Percentiles rank a stretch among this genome's conserved stretches.
phyloP scores from a whole-genome alignment of 2,797 vertebrate species.

The Vipera latastei region DNA sequence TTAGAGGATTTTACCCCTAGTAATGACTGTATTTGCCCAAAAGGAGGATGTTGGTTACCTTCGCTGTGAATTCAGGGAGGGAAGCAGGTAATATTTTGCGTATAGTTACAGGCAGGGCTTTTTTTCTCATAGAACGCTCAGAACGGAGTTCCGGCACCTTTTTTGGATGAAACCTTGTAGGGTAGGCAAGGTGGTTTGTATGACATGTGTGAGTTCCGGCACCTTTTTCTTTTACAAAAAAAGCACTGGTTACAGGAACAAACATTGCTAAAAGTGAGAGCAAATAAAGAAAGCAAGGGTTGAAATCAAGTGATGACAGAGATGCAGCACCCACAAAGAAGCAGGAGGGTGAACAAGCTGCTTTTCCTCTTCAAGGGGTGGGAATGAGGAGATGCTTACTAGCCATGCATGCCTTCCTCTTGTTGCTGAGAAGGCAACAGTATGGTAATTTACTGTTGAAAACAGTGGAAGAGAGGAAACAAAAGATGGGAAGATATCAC shows the following conservation, averaged over 20 bases:
- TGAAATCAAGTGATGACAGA: not conserved
- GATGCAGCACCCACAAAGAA: not conserved
- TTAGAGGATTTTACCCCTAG: not conserved
- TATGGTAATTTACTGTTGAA: not conserved
- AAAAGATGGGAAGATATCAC: not conserved
- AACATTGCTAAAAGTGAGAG: not conserved
- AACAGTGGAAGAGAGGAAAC: not conserved
- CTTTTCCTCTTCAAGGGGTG: not conserved
- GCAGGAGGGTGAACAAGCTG: not conserved
- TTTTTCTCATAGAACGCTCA: no score
- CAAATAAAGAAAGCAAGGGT: not conserved
- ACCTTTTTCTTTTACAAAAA: no score
- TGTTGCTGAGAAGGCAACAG: no score
- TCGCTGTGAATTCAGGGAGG: not conserved
- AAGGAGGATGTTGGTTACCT: not conserved
- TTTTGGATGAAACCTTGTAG: no score
- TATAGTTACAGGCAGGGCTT: no score
- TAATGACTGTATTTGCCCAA: not conserved
- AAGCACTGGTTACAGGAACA: not conserved
- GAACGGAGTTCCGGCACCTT: no score
- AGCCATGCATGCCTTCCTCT: no score
- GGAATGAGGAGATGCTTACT: not conserved
- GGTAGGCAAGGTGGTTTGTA: no score
- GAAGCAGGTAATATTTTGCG: not conserved
- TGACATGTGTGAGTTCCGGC: no score